Evolutionary conservation across 2,113 vertebrate genomes (phyloP).

Genomic region (Eurypyga helias): DNA sequence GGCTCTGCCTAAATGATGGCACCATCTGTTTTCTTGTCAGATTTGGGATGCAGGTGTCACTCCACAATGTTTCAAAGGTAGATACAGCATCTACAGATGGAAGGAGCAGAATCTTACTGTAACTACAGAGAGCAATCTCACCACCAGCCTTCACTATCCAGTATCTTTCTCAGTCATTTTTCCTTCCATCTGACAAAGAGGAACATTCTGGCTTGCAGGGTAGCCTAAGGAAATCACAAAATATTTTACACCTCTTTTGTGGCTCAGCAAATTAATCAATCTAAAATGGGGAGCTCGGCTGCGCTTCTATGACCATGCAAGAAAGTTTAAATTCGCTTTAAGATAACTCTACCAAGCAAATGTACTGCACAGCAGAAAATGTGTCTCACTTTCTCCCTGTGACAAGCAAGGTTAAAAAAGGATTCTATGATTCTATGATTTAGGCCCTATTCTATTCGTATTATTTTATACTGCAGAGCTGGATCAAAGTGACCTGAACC

Average conservation of each 20-base stretch:
- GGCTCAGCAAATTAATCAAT: neutral
- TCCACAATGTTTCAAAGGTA: neutral
- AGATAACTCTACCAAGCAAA: neutral
- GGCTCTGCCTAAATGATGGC: neutral
- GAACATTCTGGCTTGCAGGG: neutral
- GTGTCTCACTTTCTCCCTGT: neutral
- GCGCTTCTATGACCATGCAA: neutral
- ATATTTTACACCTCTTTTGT: neutral
- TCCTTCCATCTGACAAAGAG: neutral
- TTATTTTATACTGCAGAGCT: neutral
- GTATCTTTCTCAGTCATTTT: neutral
- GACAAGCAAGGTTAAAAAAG: neutral
- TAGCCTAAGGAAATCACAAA: neutral
- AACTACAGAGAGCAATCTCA: neutral
- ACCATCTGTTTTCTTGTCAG: neutral
- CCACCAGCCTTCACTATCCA: neutral
- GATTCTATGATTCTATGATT: neutral
- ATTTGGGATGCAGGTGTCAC: neutral
- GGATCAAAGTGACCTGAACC: neutral
- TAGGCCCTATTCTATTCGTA: neutral
- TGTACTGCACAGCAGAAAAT: neutral
- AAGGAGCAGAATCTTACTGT: neutral
- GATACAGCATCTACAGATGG: neutral
- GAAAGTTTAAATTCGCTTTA: neutral
- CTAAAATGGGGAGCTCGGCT: neutral